A percentile compares a stretch with the other conserved stretches of the same genome.
Conservation (phyloP, 2,113 vertebrate genomes). For the Stercorarius parasiticus region DNA sequence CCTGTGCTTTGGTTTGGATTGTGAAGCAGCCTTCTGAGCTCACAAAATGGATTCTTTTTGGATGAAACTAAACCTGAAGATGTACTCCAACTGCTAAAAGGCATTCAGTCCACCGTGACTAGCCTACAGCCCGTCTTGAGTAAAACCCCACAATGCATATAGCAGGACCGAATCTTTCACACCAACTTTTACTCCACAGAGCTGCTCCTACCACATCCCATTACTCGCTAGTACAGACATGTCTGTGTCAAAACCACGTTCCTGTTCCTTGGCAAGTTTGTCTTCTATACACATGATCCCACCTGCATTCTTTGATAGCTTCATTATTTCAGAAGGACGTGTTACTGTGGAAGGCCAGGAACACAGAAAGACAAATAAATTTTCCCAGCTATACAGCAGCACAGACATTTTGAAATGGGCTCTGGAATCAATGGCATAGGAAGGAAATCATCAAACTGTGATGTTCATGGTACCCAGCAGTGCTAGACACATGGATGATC, state of each 20-base stretch:
- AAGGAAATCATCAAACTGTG: background rate
- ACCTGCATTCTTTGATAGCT: background rate
- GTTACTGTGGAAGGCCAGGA: background rate
- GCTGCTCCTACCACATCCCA: background rate
- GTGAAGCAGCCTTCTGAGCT: background rate
- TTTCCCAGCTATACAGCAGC: background rate
- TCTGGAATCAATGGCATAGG: background rate
- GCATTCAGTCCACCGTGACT: background rate
- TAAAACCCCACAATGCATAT: background rate
- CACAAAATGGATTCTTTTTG: background rate
- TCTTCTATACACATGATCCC: fast-evolving
- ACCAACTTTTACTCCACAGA: background rate
- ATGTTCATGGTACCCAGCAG: background rate
- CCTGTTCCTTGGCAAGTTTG: background rate
- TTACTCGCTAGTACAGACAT: background rate
- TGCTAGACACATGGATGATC: background rate
- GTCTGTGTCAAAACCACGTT: background rate
- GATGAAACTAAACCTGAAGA: background rate
- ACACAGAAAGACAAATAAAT: background rate
- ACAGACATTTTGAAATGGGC: background rate
- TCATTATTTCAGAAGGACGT: background rate
- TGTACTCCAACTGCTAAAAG: background rate
- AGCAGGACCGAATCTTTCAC: background rate
- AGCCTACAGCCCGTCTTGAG: background rate
- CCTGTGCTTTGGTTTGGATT: background rate